These are phyloP conservation scores for Polyommatus iphigenia DNA, from an alignment of 2,888 invertebrate genomes.

Conservation along the genomic window DNA sequence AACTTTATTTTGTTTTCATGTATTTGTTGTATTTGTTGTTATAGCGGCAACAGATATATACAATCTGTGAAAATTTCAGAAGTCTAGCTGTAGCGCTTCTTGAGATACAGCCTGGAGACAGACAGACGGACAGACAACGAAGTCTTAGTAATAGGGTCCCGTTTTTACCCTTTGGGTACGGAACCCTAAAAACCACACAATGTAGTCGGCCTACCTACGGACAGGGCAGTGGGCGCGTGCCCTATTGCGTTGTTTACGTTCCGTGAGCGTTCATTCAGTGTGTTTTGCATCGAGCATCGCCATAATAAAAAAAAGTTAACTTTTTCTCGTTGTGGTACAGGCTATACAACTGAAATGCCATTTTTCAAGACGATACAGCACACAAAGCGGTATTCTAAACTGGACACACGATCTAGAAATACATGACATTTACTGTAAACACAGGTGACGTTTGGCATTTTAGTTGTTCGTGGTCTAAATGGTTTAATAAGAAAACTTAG, in stretches of 20 bases:
- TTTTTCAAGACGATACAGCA: not conserved
- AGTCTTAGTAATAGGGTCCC: too few species aligned
- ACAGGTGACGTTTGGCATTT: not conserved
- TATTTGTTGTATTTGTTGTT: too few species aligned
- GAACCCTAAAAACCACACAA: not conserved
- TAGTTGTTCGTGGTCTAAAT: not conserved
- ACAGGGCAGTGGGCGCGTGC: conserved; percentile 2
- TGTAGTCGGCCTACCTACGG: not conserved
- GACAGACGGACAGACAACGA: too few species aligned
- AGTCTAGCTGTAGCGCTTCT: too few species aligned
- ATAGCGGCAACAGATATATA: too few species aligned
- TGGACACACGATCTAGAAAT: not conserved
- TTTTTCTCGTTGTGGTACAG: not conserved
- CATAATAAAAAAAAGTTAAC: not conserved
- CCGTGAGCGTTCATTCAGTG: conserved; percentile 1
- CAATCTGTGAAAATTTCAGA: too few species aligned
- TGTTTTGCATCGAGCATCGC: not conserved
- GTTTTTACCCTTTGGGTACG: too few species aligned
- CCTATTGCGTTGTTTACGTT: conserved; percentile 16
- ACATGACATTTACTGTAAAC: not conserved
- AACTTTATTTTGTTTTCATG: too few species aligned
- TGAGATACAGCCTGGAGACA: too few species aligned
- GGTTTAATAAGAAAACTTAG: not conserved
- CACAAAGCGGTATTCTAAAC: not conserved
- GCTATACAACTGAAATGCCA: not conserved